Percentiles rank a stretch among this genome's conserved stretches.
These are phyloP conservation scores for Heliocidaris erythrogramma DNA, from an alignment of 35 echinoderm and acorn worm genomes.

Conservation along the genomic window DNA sequence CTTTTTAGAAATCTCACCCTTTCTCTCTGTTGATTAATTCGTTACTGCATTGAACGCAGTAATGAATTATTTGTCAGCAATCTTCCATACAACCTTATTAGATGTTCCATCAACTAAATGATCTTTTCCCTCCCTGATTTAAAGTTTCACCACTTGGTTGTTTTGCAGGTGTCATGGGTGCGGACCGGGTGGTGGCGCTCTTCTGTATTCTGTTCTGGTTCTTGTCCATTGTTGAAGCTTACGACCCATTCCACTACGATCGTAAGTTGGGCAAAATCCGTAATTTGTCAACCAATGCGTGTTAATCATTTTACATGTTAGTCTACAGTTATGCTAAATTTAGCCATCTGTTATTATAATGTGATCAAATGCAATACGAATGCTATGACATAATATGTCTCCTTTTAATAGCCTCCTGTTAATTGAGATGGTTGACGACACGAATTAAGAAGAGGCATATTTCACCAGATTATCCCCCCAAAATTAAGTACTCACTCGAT, in stretches of 20 bases:
- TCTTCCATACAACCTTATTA: background rate
- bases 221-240: conserved; percentile 24
- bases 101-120: background rate
- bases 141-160: background rate
- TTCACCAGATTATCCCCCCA: too few relatives aligned
- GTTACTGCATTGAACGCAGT: background rate
- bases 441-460: too few relatives aligned
- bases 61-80: background rate
- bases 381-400: too few relatives aligned
- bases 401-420: too few relatives aligned
- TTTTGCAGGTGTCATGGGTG: conserved; percentile 40
- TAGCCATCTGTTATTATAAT: background rate
- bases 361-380: background rate
- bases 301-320: background rate
- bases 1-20: background rate
- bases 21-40: background rate
- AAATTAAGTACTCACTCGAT: too few relatives aligned
- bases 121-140: background rate
- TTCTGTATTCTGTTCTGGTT: background rate
- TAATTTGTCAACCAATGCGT: background rate
- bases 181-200: conserved; percentile 22
- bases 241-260: conserved; percentile 63
- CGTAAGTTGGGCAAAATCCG: conserved; percentile 44
- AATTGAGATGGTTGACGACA: too few relatives aligned
- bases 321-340: background rate